Evolutionary conservation across 1,140 invertebrate genomes (phyloP).

Genomic region (Diuraphis noxia): DNA sequence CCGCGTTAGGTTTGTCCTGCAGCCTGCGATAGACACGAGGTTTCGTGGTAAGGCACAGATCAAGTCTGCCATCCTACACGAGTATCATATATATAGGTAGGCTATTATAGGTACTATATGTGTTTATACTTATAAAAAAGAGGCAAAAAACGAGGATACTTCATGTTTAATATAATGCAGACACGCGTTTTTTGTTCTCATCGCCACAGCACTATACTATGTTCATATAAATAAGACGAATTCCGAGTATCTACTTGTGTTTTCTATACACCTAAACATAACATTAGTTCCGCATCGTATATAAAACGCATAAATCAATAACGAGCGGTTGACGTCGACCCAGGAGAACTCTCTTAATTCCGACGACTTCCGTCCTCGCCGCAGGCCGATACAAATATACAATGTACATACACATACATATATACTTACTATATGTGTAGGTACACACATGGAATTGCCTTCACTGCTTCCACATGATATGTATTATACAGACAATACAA

Average conservation of each 20-base stretch:
- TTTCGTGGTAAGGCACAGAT: too few relatives aligned
- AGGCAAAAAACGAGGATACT: too few relatives aligned
- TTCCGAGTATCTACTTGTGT: not conserved
- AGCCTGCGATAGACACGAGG: too few relatives aligned
- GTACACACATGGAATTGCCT: not conserved
- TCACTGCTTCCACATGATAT: not conserved
- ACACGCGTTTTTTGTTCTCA: not conserved
- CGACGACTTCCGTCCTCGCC: not conserved
- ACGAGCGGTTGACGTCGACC: not conserved
- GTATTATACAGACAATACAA: not conserved
- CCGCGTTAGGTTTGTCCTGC: too few relatives aligned
- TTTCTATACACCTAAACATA: not conserved
- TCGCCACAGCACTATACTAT: not conserved
- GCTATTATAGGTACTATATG: too few relatives aligned
- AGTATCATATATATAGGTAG: too few relatives aligned
- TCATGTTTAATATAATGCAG: not conserved
- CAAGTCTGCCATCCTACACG: too few relatives aligned
- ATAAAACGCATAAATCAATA: not conserved
- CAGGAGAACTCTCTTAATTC: not conserved
- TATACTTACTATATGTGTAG: accelerated
- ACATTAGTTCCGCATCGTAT: not conserved
- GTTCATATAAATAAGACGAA: not conserved
- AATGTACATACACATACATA: not conserved
- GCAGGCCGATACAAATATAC: not conserved
- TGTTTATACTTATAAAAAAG: too few relatives aligned